Evolutionary conservation across 2,888 invertebrate genomes (phyloP).

Genomic region (Sympetrum striolatum): DNA sequence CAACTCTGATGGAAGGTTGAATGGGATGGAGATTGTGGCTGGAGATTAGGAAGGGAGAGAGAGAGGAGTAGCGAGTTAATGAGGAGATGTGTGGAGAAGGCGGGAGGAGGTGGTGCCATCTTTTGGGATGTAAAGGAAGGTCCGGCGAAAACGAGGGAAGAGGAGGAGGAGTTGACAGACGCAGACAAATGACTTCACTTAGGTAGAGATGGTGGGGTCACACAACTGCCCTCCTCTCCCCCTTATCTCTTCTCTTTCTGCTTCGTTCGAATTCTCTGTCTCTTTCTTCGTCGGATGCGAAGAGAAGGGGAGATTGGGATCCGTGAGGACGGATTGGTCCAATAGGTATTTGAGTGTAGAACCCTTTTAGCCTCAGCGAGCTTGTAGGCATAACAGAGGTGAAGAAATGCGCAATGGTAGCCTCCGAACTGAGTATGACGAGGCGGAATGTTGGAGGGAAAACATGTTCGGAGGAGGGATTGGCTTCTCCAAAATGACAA

Average conservation of each 20-base stretch:
- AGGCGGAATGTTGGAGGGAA: constrained; percentile 1
- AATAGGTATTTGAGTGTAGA: constrained; percentile 25
- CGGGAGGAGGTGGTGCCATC: constrained; percentile 2
- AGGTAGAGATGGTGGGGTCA: constrained; percentile 48
- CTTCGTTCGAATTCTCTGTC: constrained; percentile 29
- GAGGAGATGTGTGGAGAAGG: constrained; percentile 30
- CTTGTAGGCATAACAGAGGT: constrained; percentile 27
- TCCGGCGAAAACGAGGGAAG: neutral
- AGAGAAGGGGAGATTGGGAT: constrained; percentile 6
- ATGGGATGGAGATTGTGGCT: neutral
- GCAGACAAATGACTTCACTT: constrained; percentile 50
- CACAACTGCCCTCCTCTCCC: constrained; percentile 52
- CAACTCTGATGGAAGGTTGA: neutral
- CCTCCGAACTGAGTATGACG: constrained; percentile 27
- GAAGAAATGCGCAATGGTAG: neutral
- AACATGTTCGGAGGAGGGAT: neutral
- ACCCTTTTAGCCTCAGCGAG: neutral
- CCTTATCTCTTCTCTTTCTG: constrained; percentile 50
- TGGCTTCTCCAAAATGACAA: neutral
- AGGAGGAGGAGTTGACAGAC: constrained; percentile 45
- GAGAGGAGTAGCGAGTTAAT: neutral
- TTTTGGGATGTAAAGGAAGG: neutral
- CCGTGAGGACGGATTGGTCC: constrained; percentile 32
- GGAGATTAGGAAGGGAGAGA: neutral
- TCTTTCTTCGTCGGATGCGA: neutral